Evolutionary conservation across 2,113 vertebrate genomes (phyloP).

Genomic region (Origma solitaria): DNA sequence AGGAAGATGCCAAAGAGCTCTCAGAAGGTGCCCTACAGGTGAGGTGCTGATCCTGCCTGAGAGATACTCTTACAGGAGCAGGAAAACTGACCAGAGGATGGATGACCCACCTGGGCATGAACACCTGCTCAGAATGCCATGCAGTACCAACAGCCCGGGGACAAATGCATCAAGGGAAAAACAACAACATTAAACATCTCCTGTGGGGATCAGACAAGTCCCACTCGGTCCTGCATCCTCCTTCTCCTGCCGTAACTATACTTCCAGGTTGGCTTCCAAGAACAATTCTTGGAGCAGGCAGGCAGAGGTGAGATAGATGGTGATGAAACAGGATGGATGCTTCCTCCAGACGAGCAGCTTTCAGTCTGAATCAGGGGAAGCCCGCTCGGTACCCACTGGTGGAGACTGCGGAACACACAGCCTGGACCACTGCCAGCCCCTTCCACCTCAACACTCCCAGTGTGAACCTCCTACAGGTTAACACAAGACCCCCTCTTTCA

Average conservation of each 20-base stretch:
- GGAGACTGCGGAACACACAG: not conserved
- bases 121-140: not conserved
- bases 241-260: not conserved
- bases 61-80: not conserved
- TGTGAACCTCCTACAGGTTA: not conserved
- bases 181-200: not conserved
- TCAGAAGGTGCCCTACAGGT: not conserved
- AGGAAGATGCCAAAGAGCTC: not conserved
- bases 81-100: not conserved
- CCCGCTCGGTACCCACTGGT: not conserved
- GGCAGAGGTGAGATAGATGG: rapidly evolving
- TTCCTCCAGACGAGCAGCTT: not conserved
- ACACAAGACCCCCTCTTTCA: not conserved
- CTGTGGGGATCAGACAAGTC: rapidly evolving
- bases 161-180: not conserved
- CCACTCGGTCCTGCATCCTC: not conserved
- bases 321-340: not conserved
- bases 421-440: not conserved
- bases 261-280: not conserved
- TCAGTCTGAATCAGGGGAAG: not conserved
- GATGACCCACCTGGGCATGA: not conserved
- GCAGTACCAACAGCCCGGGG: not conserved
- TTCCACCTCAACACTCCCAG: not conserved
- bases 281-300: not conserved
- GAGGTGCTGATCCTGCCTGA: not conserved